Evolutionary conservation across 1,140 invertebrate genomes (phyloP), one percentile per base, ranked within the genome.

Genomic region (Microplitis demolitor): DNA sequence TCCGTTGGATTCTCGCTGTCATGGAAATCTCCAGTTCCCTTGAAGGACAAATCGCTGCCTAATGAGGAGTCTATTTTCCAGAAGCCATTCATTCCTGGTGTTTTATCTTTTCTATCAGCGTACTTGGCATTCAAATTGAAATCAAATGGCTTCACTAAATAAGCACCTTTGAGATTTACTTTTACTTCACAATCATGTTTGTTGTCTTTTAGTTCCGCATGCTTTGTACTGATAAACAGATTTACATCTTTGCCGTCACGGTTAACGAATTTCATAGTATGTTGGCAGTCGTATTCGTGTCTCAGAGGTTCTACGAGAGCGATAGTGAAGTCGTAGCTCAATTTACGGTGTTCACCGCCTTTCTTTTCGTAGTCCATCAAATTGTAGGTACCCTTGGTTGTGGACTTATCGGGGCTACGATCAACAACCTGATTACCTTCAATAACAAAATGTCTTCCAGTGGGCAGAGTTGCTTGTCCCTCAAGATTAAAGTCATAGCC

Each of bases 381-480:
- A 31, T 88, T 80, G 0, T 84, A 66, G n/a, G 88, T 81, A 0
- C 81, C 79, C 9, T 88, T 80, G 0, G 88, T 85, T 34, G 86
- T 77, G 13, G 81, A 70, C 6, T 80, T 82, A 6, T 90, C 79
- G 5, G 88, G 87, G 9, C 88, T 85, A 3, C 78, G 85, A 1
- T 35, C 60, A 8, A 86, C 34, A 0, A 86, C 86, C 6, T 88
- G 84, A 62, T 89, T 86, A 4, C 83, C 72, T 67, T 90, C 90
- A 0, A 85, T 78, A 16, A 82, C 82, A 0, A 91, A 66, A 34
- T 88, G 88, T n/a, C 88, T 84, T 8, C 89, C 88, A 50, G 86
- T 89, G 0, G 91, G 91, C 8, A 91, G 78, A 14, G 88, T 89
- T 0, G 91, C 6, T 54, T 91, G 90, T 0, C 85, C 54, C n/a